A percentile compares a stretch with the other conserved stretches of the same genome.
phyloP scores from a whole-genome alignment of 2,113 vertebrate genomes.

The Mesembrinibis cayennensis region DNA sequence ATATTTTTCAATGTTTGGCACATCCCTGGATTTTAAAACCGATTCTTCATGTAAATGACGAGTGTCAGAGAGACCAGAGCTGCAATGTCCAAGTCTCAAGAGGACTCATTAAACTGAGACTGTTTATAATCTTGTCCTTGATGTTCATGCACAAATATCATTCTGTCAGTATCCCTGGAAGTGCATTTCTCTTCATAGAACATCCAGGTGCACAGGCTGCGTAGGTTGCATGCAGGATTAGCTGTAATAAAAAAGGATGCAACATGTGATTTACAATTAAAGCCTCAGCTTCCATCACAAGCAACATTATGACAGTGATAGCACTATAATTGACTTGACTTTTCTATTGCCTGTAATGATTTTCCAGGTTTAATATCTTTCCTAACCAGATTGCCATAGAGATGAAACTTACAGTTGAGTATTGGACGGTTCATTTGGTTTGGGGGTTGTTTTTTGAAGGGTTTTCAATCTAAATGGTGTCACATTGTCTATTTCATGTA shows the following conservation, averaged over 20 bases:
- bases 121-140: neutral
- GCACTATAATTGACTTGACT: neutral
- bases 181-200: neutral
- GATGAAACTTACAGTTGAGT: neutral
- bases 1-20: neutral
- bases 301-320: neutral
- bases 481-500: neutral
- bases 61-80: neutral
- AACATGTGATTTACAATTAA: neutral
- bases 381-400: neutral
- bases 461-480: neutral
- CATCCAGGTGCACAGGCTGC: neutral
- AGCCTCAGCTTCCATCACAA: neutral
- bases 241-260: neutral
- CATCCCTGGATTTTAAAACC: neutral
- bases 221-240: neutral
- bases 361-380: neutral
- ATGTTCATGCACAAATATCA: rapidly evolving
- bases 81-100: neutral
- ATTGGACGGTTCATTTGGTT: neutral
- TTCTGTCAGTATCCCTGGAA: neutral
- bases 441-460: neutral
- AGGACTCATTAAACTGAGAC: slow-evolving; percentile 50
- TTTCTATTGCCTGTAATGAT: neutral
- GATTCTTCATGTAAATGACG: slow-evolving; percentile 1